Base-by-base conservation (phyloP, 2,113 vertebrate genomes). In the Triplophysa dalaica region DNA sequence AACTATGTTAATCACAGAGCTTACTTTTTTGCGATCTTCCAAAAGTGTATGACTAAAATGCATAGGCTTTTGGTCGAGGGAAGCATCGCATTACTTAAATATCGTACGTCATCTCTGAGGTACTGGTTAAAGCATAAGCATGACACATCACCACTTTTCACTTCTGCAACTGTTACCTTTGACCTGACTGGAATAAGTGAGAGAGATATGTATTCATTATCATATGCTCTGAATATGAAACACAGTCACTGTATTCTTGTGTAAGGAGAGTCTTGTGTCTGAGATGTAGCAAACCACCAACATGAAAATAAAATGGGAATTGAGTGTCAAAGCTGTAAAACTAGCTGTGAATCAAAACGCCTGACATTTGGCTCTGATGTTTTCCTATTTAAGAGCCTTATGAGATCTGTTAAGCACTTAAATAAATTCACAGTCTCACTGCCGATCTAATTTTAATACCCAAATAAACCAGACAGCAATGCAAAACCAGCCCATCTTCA, bases 391-490 rank as follows among this genome's bases (percentile, higher is more conserved):
- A 13, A 24, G 29, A 73, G 70, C n/a, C 41, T 43, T 21, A 58
- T 41, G 29, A 9, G 69, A 70, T 54, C 48, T 54, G 50, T 7
- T 45, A 50, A 50, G 43, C 21, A 4, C 16, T 54, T 52, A 54
- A 54, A 72, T 38, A 29, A 72, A 14, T 58, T 58, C 4, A 19
- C 24, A 72, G 70, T 38, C 52, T n/a, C n/a, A 14, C 33, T 41
- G 52, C 33, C 21, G 11, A 7, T 73, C 29, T 14, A 52, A 73
- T 60, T 73, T 73, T 73, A 73, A 73, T 73, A 73, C 33, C 13
- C 33, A 73, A 73, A 73, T 73, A 19, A 73, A 41, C 26, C 1
- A 19, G 12, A 72, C 29, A 58, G 70, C 70, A 60, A 73, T 73
- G 70, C 70, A 60, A 73, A 73, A 43, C 21, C 29, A 4, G 1